Conservation (phyloP, 2,797 vertebrate species). For the Ataeniobius toweri region DNA sequence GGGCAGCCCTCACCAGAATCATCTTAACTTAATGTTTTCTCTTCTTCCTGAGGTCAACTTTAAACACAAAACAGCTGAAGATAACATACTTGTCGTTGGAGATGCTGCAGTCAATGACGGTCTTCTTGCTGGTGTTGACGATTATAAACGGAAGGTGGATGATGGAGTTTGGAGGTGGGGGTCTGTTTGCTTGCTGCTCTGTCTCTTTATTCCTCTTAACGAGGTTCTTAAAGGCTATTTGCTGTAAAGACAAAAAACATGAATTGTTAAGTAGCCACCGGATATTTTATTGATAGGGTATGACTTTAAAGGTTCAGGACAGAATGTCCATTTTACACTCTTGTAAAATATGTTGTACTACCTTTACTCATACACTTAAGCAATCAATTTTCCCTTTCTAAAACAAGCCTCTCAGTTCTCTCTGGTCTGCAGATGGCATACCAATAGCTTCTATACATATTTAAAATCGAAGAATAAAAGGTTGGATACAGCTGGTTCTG, state of each 20-base stretch:
- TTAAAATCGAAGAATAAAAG: neutral
- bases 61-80: neutral
- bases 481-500: neutral
- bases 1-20: neutral
- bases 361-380: neutral
- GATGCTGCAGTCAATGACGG: slow-evolving; percentile 99
- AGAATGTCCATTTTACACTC: neutral
- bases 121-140: slow-evolving; percentile 99
- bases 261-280: neutral
- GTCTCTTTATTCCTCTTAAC: slow-evolving; percentile 95
- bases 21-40: neutral
- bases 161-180: slow-evolving; percentile 94
- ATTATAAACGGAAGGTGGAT: slow-evolving; percentile 99
- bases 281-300: neutral
- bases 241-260: slow-evolving; percentile 76
- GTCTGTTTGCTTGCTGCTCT: slow-evolving; percentile 91
- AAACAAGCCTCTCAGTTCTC: neutral
- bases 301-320: neutral
- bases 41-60: neutral
- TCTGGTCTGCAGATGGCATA: neutral
- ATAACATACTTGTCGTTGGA: slow-evolving; percentile 96
- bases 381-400: neutral
- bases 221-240: slow-evolving; percentile 99
- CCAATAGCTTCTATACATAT: neutral
- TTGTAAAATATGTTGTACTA: neutral